A percentile compares a stretch with the other conserved stretches of the same genome.
Conservation (phyloP, 2,797 vertebrate genomes). For the Craterocephalus amniculus region DNA sequence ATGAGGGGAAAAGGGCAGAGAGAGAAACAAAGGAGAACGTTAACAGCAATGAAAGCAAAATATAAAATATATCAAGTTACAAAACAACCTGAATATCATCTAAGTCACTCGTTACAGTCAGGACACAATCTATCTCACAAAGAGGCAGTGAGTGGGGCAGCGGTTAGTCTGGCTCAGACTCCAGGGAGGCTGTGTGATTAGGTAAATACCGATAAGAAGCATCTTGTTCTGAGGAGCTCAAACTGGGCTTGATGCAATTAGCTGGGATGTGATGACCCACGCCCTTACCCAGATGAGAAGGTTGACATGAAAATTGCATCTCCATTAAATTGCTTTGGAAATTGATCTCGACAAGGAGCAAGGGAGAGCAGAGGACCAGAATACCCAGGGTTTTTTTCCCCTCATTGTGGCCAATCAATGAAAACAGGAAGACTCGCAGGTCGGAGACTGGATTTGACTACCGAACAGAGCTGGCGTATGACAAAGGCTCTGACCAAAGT, state of each 20-base stretch:
- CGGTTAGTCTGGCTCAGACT: conserved; percentile 49
- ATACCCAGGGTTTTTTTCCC: conserved; percentile 49
- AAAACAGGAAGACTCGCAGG: conserved; percentile 49
- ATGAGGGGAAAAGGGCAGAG: conserved; percentile 32
- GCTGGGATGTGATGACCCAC: conserved; percentile 64
- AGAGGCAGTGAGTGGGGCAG: conserved; percentile 22
- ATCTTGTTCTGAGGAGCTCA: conserved; percentile 61
- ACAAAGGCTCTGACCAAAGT: conserved; percentile 71
- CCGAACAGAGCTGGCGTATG: conserved; percentile 61
- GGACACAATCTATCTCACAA: conserved; percentile 30
- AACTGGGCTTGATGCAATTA: conserved; percentile 73
- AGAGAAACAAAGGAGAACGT: conserved; percentile 57
- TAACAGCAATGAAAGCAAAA: conserved; percentile 28
- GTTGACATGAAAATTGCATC: conserved; percentile 70
- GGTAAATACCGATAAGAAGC: conserved; percentile 75
- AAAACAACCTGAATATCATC: conserved; percentile 32
- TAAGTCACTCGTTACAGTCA: conserved; percentile 36
- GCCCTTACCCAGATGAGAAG: conserved; percentile 56
- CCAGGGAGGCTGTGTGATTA: conserved; percentile 67
- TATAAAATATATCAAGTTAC: conserved; percentile 29
- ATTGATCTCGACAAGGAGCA: conserved; percentile 50
- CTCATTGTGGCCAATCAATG: conserved; percentile 60
- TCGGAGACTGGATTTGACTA: conserved; percentile 65
- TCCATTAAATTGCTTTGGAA: conserved; percentile 71
- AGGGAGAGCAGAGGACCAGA: conserved; percentile 32